These are phyloP conservation scores for Parnassius smintheus DNA, from an alignment of 2,888 invertebrate species.

Conservation along the genomic window DNA sequence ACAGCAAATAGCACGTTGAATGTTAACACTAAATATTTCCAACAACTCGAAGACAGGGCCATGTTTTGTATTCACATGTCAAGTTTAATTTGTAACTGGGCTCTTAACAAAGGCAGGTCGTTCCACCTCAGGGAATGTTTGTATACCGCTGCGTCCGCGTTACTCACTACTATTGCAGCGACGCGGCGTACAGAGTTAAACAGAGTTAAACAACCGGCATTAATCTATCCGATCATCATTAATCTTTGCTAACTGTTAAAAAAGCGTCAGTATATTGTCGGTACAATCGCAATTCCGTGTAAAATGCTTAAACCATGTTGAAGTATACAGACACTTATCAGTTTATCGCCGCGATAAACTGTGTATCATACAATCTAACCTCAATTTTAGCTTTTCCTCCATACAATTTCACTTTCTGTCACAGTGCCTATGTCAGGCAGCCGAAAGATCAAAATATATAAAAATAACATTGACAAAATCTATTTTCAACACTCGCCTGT, in stretches of 20 bases:
- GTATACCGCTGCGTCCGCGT: conserved; percentile 46
- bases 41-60: conserved; percentile 74
- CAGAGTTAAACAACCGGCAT: conserved; percentile 68
- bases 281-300: conserved; percentile 14
- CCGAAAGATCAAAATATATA: conserved; percentile 15
- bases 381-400: conserved; percentile 48
- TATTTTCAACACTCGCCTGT: conserved; percentile 21
- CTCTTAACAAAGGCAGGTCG: conserved; percentile 70
- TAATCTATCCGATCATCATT: conserved; percentile 44
- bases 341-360: conserved; percentile 62
- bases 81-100: conserved; percentile 61
- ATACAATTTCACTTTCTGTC: conserved; percentile 43
- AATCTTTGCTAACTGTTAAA: conserved; percentile 37
- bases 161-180: conserved; percentile 62
- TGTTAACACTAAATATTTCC: conserved; percentile 75
- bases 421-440: conserved; percentile 41
- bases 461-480: conserved; percentile 26
- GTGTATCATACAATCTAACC: conserved; percentile 56
- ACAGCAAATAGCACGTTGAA: conserved; percentile 75
- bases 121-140: conserved; percentile 71
- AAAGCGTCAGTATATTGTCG: conserved; percentile 1
- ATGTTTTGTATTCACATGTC: conserved; percentile 71
- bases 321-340: conserved; percentile 46
- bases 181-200: conserved; percentile 64
- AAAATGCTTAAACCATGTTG: conserved; percentile 19